Conservation (phyloP, 2,888 invertebrate genomes). For the Panopea generosa region DNA sequence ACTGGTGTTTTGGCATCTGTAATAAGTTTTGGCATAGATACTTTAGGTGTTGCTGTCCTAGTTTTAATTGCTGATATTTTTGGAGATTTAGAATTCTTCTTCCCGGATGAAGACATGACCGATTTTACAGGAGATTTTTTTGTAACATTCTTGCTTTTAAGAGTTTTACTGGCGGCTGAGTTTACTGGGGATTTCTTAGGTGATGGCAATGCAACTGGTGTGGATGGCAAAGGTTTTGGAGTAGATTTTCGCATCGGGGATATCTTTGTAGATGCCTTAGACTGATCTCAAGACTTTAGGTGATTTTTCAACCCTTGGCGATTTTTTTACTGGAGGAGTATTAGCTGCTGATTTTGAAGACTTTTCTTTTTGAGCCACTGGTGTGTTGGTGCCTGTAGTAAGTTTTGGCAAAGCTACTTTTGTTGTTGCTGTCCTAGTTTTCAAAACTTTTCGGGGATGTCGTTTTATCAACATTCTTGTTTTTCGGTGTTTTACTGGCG, state of each 20-base stretch:
- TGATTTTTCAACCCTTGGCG: neutral
- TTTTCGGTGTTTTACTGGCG: neutral
- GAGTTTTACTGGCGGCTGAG: neutral
- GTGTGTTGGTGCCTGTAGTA: neutral
- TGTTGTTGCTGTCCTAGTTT: neutral
- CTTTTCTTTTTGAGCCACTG: constrained; percentile 5
- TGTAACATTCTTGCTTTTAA: neutral
- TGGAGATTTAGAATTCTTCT: neutral
- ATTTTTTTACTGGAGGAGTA: constrained; percentile 1
- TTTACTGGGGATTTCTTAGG: neutral
- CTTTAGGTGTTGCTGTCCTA: neutral
- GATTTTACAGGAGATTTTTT: neutral
- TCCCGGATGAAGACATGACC: neutral
- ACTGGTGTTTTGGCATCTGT: neutral
- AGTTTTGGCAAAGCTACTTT: neutral
- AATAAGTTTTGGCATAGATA: neutral
- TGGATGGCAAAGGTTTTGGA: too few species aligned
- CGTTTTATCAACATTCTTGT: neutral
- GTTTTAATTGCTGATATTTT: neutral
- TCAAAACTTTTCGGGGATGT: neutral
- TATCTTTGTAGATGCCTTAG: neutral
- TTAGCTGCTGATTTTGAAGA: constrained; percentile 3
- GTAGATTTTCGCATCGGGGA: neutral
- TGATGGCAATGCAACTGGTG: too few species aligned
- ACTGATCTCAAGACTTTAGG: too few species aligned